Conservation (phyloP, 2,797 vertebrate species). For the Sparus aurata region DNA sequence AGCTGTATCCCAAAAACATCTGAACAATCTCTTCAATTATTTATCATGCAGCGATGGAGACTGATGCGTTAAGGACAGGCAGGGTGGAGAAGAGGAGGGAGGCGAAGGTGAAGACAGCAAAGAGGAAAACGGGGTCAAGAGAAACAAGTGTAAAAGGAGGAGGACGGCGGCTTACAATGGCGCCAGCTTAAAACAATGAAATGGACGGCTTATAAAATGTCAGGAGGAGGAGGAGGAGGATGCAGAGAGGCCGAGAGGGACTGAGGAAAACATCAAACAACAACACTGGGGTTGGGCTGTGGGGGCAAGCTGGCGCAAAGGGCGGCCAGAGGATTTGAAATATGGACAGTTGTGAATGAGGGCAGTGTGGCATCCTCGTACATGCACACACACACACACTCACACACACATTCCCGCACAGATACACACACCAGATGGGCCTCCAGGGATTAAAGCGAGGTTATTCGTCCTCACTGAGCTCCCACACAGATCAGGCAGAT, state of each 20-base stretch:
- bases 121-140: slow-evolving; percentile 40
- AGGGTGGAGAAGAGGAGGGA: neutral
- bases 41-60: slow-evolving; percentile 2
- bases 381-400: slow-evolving; percentile 18
- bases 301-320: slow-evolving; percentile 30
- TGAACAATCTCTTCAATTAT: slow-evolving; percentile 27
- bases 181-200: slow-evolving; percentile 62
- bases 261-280: slow-evolving; percentile 42
- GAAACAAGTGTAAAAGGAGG: slow-evolving; percentile 36
- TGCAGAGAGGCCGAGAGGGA: slow-evolving; percentile 12
- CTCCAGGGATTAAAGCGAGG: slow-evolving; percentile 72
- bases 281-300: slow-evolving; percentile 39
- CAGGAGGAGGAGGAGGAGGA: slow-evolving; percentile 24
- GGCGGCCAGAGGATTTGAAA: slow-evolving; percentile 69
- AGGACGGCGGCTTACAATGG: slow-evolving; percentile 11
- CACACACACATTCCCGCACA: neutral
- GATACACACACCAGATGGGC: slow-evolving; percentile 73
- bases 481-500: slow-evolving; percentile 47
- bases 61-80: neutral
- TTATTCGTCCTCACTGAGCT: slow-evolving; percentile 64
- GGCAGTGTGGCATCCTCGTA: slow-evolving; percentile 64
- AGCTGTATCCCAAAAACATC: neutral
- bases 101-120: neutral
- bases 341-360: slow-evolving; percentile 76
- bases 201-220: slow-evolving; percentile 59